Conservation (phyloP, 2,113 vertebrate genomes). For the Etheostoma spectabile region DNA sequence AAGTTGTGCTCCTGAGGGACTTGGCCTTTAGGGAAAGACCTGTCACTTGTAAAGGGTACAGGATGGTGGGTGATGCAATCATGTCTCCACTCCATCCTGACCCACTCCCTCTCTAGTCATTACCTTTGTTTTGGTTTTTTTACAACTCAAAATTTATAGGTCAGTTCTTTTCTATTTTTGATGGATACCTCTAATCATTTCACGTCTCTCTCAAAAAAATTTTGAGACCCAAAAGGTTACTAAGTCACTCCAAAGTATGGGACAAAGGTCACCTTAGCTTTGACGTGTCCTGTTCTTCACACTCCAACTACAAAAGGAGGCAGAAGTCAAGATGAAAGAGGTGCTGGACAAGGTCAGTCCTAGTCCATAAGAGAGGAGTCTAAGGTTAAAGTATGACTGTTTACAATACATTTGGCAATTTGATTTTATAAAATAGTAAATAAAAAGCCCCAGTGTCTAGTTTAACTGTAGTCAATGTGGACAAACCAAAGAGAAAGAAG, state of each 20-base stretch:
- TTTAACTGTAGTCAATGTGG: background rate
- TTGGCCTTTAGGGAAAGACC: slow-evolving; percentile 50
- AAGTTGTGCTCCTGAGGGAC: slow-evolving; percentile 40
- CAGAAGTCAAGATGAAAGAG: slow-evolving; percentile 1
- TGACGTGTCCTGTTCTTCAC: slow-evolving; percentile 11
- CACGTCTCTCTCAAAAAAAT: background rate
- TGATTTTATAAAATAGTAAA: slow-evolving; percentile 7
- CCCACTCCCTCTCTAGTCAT: slow-evolving; percentile 33
- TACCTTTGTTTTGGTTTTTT: slow-evolving; percentile 24
- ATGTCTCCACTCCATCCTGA: background rate
- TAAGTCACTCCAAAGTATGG: background rate
- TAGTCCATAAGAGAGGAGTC: background rate
- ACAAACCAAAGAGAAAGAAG: slow-evolving; percentile 27
- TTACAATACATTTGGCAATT: background rate
- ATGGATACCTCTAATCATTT: background rate
- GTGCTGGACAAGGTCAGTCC: background rate
- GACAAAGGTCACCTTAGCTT: slow-evolving; percentile 39
- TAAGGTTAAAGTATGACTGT: background rate
- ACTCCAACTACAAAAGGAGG: background rate
- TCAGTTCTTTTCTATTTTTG: slow-evolving; percentile 31
- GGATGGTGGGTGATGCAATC: slow-evolving; percentile 33
- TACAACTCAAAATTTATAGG: slow-evolving; percentile 7
- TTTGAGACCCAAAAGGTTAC: slow-evolving; percentile 10
- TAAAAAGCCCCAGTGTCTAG: slow-evolving; percentile 25
- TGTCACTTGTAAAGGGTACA: slow-evolving; percentile 56